phyloP scores from a whole-genome alignment of 2,888 invertebrate genomes.

The Rhaphigaster nebulosa region DNA sequence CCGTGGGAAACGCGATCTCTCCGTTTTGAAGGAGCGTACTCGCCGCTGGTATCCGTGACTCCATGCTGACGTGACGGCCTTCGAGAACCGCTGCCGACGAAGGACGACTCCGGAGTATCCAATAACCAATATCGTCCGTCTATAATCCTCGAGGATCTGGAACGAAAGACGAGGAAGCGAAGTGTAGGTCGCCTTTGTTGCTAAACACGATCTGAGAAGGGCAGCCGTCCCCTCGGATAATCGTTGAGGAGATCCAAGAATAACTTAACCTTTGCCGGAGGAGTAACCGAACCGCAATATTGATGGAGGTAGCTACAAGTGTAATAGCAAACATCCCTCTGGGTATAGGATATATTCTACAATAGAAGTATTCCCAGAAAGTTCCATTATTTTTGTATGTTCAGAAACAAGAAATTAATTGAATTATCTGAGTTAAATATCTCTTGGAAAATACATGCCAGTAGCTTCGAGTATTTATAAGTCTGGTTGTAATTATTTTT shows the following conservation, averaged over 20 bases:
- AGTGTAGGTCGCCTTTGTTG: constrained; percentile 7
- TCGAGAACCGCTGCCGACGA: neutral
- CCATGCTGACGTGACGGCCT: constrained; percentile 7
- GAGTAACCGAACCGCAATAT: neutral
- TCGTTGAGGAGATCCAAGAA: neutral
- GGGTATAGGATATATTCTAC: neutral
- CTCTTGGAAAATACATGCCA: neutral
- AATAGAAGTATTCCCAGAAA: neutral
- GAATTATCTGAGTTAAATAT: neutral
- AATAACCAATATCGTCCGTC: constrained; percentile 27
- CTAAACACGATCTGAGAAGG: neutral
- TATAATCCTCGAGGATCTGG: neutral
- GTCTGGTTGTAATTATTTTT: no score
- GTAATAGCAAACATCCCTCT: neutral
- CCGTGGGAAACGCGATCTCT: constrained; percentile 37
- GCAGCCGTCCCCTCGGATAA: neutral
- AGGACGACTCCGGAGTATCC: constrained; percentile 4
- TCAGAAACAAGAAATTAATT: neutral
- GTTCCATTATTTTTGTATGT: neutral
- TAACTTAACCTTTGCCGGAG: neutral
- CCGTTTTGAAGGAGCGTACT: neutral
- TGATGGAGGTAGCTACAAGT: neutral
- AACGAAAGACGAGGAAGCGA: constrained; percentile 32
- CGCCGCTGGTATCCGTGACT: neutral
- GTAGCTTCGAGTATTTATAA: neutral